Evolutionary conservation across 2,113 vertebrate species (phyloP).

Genomic region (Gnathonemus longibarbis): DNA sequence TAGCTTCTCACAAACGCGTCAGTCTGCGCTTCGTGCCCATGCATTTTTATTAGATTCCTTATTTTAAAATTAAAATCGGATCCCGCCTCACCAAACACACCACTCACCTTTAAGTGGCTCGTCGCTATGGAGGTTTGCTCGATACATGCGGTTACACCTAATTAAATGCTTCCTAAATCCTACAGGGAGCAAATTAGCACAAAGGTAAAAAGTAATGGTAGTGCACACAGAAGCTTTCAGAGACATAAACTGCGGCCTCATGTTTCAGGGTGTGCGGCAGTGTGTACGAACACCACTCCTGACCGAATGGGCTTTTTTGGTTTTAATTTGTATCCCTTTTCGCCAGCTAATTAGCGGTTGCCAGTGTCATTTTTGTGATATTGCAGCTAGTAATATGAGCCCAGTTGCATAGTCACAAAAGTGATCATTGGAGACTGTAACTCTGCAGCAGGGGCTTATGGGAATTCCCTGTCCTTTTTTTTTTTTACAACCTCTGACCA

Average conservation of each 20-base stretch:
- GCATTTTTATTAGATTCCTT: not conserved
- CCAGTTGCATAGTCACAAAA: slow-evolving; percentile 98
- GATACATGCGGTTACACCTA: slow-evolving; percentile 31
- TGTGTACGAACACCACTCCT: slow-evolving; percentile 64
- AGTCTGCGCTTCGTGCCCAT: not conserved
- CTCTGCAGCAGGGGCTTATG: slow-evolving; percentile 80
- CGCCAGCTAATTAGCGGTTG: slow-evolving; percentile 95
- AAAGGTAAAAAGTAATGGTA: slow-evolving; percentile 55
- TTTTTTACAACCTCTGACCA: slow-evolving; percentile 48
- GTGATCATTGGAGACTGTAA: slow-evolving; percentile 94
- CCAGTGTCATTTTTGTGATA: slow-evolving; percentile 99
- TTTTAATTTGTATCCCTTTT: slow-evolving; percentile 34
- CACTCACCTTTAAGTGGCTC: slow-evolving; percentile 6
- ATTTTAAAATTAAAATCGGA: not conserved
- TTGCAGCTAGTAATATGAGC: slow-evolving; percentile 97
- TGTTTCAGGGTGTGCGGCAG: slow-evolving; percentile 55
- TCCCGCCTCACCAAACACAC: not conserved
- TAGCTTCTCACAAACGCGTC: not conserved
- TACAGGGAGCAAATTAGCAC: slow-evolving; percentile 48
- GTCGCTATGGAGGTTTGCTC: slow-evolving; percentile 46
- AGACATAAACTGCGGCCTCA: slow-evolving; percentile 53
- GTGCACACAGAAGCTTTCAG: slow-evolving; percentile 50
- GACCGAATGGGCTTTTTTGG: slow-evolving; percentile 42
- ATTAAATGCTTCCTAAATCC: slow-evolving; percentile 2
- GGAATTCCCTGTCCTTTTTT: slow-evolving; percentile 60